Base-by-base conservation (phyloP, 2,797 vertebrate species). In the Poecile montanus region DNA sequence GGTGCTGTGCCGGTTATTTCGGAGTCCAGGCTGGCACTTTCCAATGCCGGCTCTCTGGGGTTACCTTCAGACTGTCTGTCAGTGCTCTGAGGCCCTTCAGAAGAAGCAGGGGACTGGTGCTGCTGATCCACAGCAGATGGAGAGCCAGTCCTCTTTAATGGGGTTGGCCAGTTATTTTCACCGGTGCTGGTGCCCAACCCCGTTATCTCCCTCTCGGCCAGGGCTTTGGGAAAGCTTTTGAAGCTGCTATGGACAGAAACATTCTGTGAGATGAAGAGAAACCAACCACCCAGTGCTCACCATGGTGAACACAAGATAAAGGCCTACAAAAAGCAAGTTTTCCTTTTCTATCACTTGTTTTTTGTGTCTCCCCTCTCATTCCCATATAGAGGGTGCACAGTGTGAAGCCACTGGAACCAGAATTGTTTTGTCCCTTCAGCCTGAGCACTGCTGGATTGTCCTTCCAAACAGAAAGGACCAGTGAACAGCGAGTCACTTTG, bases 211-310 rank as follows among this genome's bases (percentile, higher is more conserved):
- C 53, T 89, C 83, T 89, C 38, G 2, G 57, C 15, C n/a, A 60
- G 57, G 76, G 58, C 42, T 62, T 89, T 95, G 93, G 97, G 92
- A 90, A 96, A 84, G 53, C 58, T 96, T 94, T 54, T 73, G 79
- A 96, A 94, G 82, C 93, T 96, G 79, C 67, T 75, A 44, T 13
- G 77, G 90, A 86, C 38, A 91, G 65, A 93, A 85, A 94, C 70
- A 51, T 58, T 82, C 50, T 29, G 58, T 96, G 78, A 96, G 95
- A 91, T 68, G 4, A 77, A 83, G 75, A 72, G 16, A 85, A 85
- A 77, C 16, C 65, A 72, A 56, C 40, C 38, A 61, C 42, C n/a
- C 23, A 29, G n/a, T 42, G 42, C 42, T 42, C 48, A 65, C 20
- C 45, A 42, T 1, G 79, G 32, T 36, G 34, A 85, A 68, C 53